Evolutionary conservation across 2,113 vertebrate species (phyloP), one percentile per base, ranked within the genome.

Genomic region (Crocuta crocuta): DNA sequence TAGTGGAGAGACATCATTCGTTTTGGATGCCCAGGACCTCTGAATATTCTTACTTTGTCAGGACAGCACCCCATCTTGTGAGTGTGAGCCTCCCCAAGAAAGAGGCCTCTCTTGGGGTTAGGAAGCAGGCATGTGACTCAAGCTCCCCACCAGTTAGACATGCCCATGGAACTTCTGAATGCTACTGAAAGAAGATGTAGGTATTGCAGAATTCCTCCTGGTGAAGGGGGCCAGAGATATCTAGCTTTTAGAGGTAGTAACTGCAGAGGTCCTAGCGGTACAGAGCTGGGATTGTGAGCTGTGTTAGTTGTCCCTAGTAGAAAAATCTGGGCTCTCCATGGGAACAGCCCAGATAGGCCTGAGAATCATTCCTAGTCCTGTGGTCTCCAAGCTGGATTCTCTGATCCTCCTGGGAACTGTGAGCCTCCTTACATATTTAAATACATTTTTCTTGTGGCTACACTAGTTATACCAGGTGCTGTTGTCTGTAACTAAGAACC

Each of bases 381-480:
- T 45, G n/a, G 68, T 86, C 45, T 80, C 28, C 8, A 83, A 55
- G 68, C 70, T 31, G 1, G 6, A 66, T 15, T n/a, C 21, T 58
- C 48, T 61, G 50, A 80, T 58, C 2, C 12, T 93, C 19, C 66
- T 94, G 48, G 45, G 81, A 45, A 96, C 0, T 66, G 26, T 74
- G 16, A 84, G 23, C 43, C 71, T 65, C 45, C 24, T 50, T 70
- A 88, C 28, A 35, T 6, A 80, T 53, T 2, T 43, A 8, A 76
- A 23, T 26, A 61, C 4, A 58, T 35, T 76, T 71, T 85, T 35
- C 17, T 88, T 88, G 93, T 82, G 43, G 21, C 97, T 88, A 78
- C 96, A 80, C n/a, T 55, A 91, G 35, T 83, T 90, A 26, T 9
- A 86, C n/a, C 6, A 78, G 16, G 28, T 93, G 95, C 65, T 96